A percentile compares a stretch with the other conserved stretches of the same genome.
Evolutionary conservation across 1,140 invertebrate genomes (phyloP).

Genomic region (Ectropis grisescens): DNA sequence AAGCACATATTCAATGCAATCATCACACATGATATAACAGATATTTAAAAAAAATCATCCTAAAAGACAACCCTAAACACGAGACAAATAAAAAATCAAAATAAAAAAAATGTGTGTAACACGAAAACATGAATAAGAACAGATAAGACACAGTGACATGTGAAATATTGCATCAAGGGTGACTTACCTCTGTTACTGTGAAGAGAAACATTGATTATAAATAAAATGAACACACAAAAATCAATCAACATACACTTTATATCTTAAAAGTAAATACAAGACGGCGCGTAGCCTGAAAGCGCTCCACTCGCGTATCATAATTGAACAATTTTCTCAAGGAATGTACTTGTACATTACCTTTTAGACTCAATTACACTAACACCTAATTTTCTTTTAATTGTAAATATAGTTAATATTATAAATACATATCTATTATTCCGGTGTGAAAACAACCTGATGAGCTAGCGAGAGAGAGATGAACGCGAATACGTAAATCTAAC

Average conservation of each 20-base stretch:
- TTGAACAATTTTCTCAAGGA: constrained; percentile 42
- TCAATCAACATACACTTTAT: constrained; percentile 69
- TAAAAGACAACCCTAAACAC: no score
- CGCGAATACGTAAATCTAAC: constrained; percentile 23
- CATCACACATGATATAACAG: no score
- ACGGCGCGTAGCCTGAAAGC: constrained; percentile 22
- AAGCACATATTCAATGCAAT: constrained; percentile 3
- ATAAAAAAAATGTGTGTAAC: no score
- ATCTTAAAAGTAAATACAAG: constrained; percentile 66
- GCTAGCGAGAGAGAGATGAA: constrained; percentile 26
- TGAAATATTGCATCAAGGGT: no score
- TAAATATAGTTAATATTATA: no score
- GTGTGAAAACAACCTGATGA: constrained; percentile 27
- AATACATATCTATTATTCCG: no score
- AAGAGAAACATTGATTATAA: constrained; percentile 62
- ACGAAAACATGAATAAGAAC: no score
- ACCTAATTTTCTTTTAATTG: no score
- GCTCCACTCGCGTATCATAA: constrained; percentile 17
- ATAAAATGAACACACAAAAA: constrained; percentile 65
- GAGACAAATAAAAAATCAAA: no score
- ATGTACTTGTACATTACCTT: constrained; percentile 53
- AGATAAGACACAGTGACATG: no score
- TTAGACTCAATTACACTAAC: constrained; percentile 24
- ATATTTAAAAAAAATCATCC: no score
- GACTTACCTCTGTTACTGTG: constrained; percentile 63